phyloP scores from a whole-genome alignment of 2,797 vertebrate species.

The Florisuga fusca region DNA sequence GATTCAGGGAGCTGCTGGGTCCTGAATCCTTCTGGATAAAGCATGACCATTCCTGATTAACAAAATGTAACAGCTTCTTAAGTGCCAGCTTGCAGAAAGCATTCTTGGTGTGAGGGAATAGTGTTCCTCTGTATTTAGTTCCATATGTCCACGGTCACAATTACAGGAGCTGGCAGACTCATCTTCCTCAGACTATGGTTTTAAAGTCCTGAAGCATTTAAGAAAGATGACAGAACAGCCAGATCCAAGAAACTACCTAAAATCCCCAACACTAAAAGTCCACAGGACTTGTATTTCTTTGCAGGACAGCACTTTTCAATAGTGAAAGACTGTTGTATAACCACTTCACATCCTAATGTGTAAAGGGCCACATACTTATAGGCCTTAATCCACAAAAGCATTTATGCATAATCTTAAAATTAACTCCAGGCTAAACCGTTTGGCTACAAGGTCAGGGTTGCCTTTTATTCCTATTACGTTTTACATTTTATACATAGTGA shows the following conservation, averaged over 20 bases:
- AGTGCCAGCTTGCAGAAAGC: neutral
- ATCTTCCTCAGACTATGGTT: neutral
- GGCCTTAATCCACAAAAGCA: neutral
- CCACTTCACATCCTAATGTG: neutral
- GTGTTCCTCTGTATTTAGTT: neutral
- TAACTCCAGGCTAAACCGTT: neutral
- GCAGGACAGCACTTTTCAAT: neutral
- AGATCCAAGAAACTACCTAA: neutral
- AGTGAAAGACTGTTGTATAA: neutral
- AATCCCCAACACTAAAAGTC: neutral
- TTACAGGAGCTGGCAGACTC: neutral
- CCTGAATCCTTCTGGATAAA: neutral
- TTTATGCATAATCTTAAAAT: neutral
- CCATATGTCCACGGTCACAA: neutral
- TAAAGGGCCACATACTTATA: neutral
- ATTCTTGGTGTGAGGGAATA: neutral
- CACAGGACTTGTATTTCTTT: neutral
- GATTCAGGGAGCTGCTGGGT: neutral
- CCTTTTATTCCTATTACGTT: neutral
- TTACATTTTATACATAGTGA: neutral
- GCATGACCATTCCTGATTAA: neutral
- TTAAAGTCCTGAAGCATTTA: neutral
- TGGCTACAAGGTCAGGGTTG: neutral
- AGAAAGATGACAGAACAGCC: neutral
- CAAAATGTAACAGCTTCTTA: constrained; percentile 7